A percentile compares a stretch with the other conserved stretches of the same genome.
Conservation (phyloP, 2,113 vertebrate species). For the Nannospalax galili region DNA sequence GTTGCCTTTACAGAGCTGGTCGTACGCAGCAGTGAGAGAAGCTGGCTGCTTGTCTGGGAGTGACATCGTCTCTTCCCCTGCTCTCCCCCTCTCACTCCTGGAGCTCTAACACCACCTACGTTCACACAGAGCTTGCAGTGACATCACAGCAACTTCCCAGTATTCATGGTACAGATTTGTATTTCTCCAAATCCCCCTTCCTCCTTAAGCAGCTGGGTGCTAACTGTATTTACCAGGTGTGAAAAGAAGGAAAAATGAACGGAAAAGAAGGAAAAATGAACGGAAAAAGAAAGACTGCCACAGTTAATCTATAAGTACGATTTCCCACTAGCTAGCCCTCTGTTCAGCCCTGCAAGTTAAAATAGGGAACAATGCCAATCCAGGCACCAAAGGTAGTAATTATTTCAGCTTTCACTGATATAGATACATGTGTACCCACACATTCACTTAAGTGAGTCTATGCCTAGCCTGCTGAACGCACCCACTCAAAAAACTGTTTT, state of each 20-base stretch:
- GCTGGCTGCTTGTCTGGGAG: slow-evolving; percentile 90
- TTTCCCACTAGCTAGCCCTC: background rate
- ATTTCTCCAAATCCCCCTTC: slow-evolving; percentile 73
- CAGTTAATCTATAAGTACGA: background rate
- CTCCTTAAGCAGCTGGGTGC: slow-evolving; percentile 70
- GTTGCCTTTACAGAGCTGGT: slow-evolving; percentile 89
- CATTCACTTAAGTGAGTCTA: background rate
- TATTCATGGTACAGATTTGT: slow-evolving; percentile 70
- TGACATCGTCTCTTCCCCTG: slow-evolving; percentile 85
- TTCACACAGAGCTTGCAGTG: slow-evolving; percentile 84
- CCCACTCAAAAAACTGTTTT: slow-evolving; percentile 51
- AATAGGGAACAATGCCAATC: background rate
- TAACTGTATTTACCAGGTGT: slow-evolving; percentile 71
- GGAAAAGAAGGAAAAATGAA: background rate
- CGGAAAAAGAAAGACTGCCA: background rate
- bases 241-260: background rate
- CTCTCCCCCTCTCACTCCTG: slow-evolving; percentile 72
- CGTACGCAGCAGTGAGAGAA: slow-evolving; percentile 85
- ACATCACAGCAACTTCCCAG: slow-evolving; percentile 84
- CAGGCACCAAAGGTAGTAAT: background rate
- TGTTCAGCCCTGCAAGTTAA: background rate
- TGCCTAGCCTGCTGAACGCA: background rate
- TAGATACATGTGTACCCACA: slow-evolving; percentile 17
- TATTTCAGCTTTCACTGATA: background rate
- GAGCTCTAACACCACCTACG: slow-evolving; percentile 80